phyloP scores from a whole-genome alignment of 2,797 vertebrate species.

The Rhabdomys pumilio region DNA sequence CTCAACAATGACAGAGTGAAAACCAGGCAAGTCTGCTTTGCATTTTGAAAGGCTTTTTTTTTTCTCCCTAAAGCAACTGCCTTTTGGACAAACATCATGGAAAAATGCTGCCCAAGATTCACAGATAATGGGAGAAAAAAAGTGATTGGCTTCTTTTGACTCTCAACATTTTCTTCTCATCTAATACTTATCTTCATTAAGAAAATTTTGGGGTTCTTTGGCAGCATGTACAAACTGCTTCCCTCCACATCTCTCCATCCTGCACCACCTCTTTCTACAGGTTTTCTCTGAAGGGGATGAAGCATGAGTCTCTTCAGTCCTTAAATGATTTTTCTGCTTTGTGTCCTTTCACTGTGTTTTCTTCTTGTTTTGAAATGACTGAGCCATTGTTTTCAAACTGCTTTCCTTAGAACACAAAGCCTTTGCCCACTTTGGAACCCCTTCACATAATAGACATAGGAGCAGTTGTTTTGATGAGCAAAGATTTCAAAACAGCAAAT shows the following conservation, averaged over 20 bases:
- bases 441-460: slow-evolving; percentile 32
- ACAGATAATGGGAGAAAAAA: slow-evolving; percentile 18
- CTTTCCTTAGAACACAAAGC: slow-evolving; percentile 67
- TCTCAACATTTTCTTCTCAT: slow-evolving; percentile 60
- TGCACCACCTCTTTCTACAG: slow-evolving; percentile 75
- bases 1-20: slow-evolving; percentile 43
- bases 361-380: slow-evolving; percentile 74
- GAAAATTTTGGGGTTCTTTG: slow-evolving; percentile 62
- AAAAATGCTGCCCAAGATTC: slow-evolving; percentile 21
- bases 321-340: slow-evolving; percentile 27
- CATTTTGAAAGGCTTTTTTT: background rate
- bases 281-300: slow-evolving; percentile 59
- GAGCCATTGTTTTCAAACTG: slow-evolving; percentile 63
- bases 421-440: slow-evolving; percentile 57
- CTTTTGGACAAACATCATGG: background rate
- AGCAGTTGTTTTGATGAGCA: slow-evolving; percentile 70
- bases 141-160: background rate
- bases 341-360: slow-evolving; percentile 68
- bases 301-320: slow-evolving; percentile 44
- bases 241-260: slow-evolving; percentile 76
- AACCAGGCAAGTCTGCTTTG: slow-evolving; percentile 15
- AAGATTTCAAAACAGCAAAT: slow-evolving; percentile 69
- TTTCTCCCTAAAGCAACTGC: background rate
- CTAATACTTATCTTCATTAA: slow-evolving; percentile 31
- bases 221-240: slow-evolving; percentile 39